Percentiles rank a stretch among this genome's conserved stretches.
These are phyloP conservation scores for Aurelia aurita DNA, from an alignment of 30 jellyfish, hydroid and myxozoan species.

Conservation along the genomic window DNA sequence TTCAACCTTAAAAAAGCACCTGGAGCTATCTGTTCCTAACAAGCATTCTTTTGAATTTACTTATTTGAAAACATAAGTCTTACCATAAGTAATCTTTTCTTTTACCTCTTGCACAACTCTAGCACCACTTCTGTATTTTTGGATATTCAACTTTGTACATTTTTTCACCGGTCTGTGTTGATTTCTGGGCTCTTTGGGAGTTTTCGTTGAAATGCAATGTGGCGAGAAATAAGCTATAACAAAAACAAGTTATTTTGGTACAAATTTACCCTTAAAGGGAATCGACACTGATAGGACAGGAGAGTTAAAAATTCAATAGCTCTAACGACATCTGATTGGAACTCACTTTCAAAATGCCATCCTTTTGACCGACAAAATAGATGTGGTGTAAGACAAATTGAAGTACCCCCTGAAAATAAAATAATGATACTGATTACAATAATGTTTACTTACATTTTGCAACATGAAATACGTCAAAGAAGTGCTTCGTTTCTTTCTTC, in stretches of 20 bases:
- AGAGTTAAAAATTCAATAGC: no score
- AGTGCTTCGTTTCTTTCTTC: conserved; percentile 10
- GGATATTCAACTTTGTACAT: conserved; percentile 25
- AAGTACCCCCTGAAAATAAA: no score
- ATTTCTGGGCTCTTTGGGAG: conserved; percentile 9
- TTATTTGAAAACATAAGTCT: neutral
- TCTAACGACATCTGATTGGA: no score
- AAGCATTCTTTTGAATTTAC: neutral
- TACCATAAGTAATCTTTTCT: conserved; percentile 4
- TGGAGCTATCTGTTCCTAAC: no score
- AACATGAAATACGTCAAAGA: conserved; percentile 46
- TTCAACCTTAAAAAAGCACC: no score
- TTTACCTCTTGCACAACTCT: conserved; percentile 4
- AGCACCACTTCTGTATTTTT: conserved; percentile 22
- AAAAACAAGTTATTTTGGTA: neutral
- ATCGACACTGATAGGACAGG: no score
- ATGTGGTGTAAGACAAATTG: no score
- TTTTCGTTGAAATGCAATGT: conserved; percentile 27
- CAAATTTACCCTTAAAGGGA: neutral
- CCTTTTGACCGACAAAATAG: no score
- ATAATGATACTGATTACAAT: neutral
- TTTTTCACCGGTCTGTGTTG: conserved; percentile 9
- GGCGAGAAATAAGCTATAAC: conserved; percentile 20
- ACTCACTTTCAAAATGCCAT: no score
- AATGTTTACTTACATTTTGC: conserved; percentile 40